phyloP scores from a whole-genome alignment of 2,888 invertebrate genomes.

The Tetheella fluctuosa region DNA sequence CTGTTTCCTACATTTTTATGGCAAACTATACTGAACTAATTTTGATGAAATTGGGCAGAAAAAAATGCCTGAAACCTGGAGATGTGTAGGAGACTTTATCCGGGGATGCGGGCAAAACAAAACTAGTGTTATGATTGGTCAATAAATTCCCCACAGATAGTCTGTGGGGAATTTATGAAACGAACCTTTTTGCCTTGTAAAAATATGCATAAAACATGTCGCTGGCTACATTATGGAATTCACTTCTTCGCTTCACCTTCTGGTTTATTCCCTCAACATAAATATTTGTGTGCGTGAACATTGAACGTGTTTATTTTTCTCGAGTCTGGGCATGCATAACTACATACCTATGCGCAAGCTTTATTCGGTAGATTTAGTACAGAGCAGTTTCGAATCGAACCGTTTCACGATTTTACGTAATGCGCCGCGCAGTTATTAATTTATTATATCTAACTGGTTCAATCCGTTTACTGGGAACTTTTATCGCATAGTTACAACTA shows the following conservation, averaged over 20 bases:
- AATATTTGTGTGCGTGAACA: constrained; percentile 12
- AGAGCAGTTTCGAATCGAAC: background rate
- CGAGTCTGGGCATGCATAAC: constrained; percentile 14
- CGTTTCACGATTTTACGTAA: constrained; percentile 9
- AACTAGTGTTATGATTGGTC: too few species aligned
- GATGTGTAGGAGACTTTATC: too few species aligned
- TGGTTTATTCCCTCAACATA: constrained; percentile 6
- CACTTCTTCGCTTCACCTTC: background rate
- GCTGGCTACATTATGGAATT: background rate
- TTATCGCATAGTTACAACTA: constrained; percentile 3
- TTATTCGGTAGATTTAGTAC: constrained; percentile 7
- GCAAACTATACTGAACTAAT: too few species aligned
- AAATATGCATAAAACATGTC: background rate
- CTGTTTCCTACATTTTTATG: too few species aligned
- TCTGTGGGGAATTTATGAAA: too few species aligned
- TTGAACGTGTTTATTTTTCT: constrained; percentile 13
- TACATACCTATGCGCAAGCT: constrained; percentile 8
- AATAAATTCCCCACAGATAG: too few species aligned
- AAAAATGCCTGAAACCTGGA: too few species aligned
- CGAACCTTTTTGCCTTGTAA: too few species aligned
- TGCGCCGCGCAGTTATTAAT: constrained; percentile 4
- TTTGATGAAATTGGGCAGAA: too few species aligned
- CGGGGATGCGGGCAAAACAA: too few species aligned
- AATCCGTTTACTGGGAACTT: constrained; percentile 5
- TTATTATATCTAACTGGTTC: constrained; percentile 7